A percentile compares a stretch with the other conserved stretches of the same genome.
Evolutionary conservation across 2,888 invertebrate genomes (phyloP).

Genomic region (Drosophila hamatofila): DNA sequence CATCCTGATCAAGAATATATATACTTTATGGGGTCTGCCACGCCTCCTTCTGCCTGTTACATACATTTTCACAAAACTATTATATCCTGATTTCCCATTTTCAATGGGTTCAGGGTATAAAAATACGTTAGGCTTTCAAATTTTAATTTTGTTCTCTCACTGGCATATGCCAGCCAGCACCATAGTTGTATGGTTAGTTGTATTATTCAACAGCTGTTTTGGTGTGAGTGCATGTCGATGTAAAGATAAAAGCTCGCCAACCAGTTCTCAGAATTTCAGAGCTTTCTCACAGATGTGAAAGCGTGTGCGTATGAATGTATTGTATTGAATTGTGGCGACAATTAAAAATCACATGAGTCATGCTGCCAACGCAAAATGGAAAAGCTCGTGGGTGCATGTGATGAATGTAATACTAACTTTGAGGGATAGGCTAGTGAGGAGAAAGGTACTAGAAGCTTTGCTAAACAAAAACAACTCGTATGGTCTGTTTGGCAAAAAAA

Average conservation of each 20-base stretch:
- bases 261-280: constrained; percentile 42
- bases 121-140: constrained; percentile 43
- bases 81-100: too few relatives aligned
- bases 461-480: constrained; percentile 36
- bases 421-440: constrained; percentile 35
- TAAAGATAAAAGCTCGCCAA: constrained; percentile 63
- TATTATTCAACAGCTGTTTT: constrained; percentile 31
- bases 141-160: neutral
- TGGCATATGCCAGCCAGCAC: constrained; percentile 12
- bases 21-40: too few relatives aligned
- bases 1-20: too few relatives aligned
- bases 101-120: too few relatives aligned
- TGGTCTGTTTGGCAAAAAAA: constrained; percentile 25
- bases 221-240: constrained; percentile 23
- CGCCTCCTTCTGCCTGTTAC: too few relatives aligned
- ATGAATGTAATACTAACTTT: constrained; percentile 46
- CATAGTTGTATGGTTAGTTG: constrained; percentile 1
- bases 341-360: constrained; percentile 69
- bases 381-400: constrained; percentile 59
- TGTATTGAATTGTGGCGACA: constrained; percentile 20
- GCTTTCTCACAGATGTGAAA: constrained; percentile 39
- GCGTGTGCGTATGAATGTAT: neutral
- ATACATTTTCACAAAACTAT: too few relatives aligned
- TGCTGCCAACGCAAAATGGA: constrained; percentile 54
- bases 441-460: constrained; percentile 20